Evolutionary conservation across 2,797 vertebrate genomes (phyloP), one percentile per base, ranked within the genome.

Genomic region (Alauda arvensis): DNA sequence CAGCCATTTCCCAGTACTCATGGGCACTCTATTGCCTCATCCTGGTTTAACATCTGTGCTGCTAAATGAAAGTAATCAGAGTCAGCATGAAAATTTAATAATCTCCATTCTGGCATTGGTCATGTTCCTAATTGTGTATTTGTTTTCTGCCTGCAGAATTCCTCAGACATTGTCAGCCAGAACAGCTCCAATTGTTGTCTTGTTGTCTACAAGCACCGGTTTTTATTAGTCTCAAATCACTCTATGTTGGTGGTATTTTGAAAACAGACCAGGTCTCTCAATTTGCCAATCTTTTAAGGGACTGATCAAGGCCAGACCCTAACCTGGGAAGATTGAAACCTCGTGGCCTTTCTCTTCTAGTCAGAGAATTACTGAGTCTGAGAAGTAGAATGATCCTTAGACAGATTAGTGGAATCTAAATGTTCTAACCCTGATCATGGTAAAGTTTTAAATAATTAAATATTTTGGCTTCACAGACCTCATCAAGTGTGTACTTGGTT

Each of bases 11-110:
- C 65, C 65, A 72, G 39, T 59, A 28, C 78, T 89, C 70, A 4
- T 2, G 18, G 76, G 86, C 46, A 24, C 49, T 61, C 2, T 56
- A 26, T 57, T 52, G 69, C 67, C 66, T 77, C 55, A 68, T 88
- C 79, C 69, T 77, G 63, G 31, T 78, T 69, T 69, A 78, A 70
- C 86, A 94, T 93, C 90, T 95, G 88, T 81, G 76, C 67, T 66
- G n/a, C 82, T 91, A 93, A 94, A 94, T 85, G 53, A 83, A 94
- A 90, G 86, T 72, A 90, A 88, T 89, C 82, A 80, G 81, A 92
- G 45, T 42, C 45, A 78, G 63, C 76, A 72, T 92, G 86, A 91
- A 94, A 93, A 85, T 93, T 92, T 95, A 85, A 95, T 94, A 69
- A 93, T 49, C 39, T 63, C 45, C 3, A 0, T 82, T 83, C 82